Conservation (phyloP, 2,113 vertebrate species). For the Heloderma charlesbogerti region DNA sequence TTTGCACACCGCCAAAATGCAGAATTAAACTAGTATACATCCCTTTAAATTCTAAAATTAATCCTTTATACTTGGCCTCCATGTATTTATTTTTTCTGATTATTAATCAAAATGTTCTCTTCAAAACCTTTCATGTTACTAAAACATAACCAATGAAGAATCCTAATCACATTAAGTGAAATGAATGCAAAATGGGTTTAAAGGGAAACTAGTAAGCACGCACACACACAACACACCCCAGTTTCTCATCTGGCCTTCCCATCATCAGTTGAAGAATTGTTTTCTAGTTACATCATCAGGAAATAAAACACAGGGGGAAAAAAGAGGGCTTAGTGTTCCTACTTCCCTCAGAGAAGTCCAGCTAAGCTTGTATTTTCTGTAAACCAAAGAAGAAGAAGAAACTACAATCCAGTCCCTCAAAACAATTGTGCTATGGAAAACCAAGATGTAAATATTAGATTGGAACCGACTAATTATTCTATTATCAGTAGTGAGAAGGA, state of each 20-base stretch:
- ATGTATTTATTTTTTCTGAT: slow-evolving; percentile 32
- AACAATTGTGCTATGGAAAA: slow-evolving; percentile 1
- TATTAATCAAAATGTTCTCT: slow-evolving; percentile 51
- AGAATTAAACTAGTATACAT: slow-evolving; percentile 46
- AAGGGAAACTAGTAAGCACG: slow-evolving; percentile 64
- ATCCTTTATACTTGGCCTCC: slow-evolving; percentile 56
- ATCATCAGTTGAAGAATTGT: slow-evolving; percentile 85
- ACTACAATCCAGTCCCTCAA: not conserved
- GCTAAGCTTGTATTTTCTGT: slow-evolving; percentile 26
- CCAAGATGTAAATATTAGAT: slow-evolving; percentile 29
- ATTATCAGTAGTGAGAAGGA: slow-evolving; percentile 71
- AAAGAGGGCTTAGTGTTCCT: slow-evolving; percentile 60
- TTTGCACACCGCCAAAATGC: slow-evolving; percentile 7
- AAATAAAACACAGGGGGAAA: slow-evolving; percentile 80
- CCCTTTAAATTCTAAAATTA: slow-evolving; percentile 47
- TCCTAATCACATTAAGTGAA: slow-evolving; percentile 74
- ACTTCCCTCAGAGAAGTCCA: slow-evolving; percentile 48
- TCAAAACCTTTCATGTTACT: slow-evolving; percentile 64
- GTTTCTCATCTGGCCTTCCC: slow-evolving; percentile 85
- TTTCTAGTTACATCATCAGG: slow-evolving; percentile 87
- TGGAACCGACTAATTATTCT: slow-evolving; percentile 49
- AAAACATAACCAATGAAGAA: slow-evolving; percentile 64
- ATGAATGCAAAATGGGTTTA: slow-evolving; percentile 68
- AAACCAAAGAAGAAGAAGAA: not conserved
- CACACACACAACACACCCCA: slow-evolving; percentile 15